Base-by-base conservation (phyloP, 2,797 vertebrate species). In the Enteromius radiatus region DNA sequence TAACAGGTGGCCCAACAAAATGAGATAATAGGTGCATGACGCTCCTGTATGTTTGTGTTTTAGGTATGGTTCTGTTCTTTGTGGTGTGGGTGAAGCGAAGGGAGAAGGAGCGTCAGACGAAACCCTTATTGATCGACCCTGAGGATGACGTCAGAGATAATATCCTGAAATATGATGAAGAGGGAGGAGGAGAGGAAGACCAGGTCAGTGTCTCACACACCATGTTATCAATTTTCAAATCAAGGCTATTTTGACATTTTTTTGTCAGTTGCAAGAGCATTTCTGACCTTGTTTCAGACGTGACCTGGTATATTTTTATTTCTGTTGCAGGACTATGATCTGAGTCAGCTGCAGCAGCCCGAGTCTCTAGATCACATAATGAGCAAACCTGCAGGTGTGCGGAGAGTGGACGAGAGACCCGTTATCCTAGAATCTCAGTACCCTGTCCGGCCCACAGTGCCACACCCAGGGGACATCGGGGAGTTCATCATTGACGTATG, bases 91-190 rank as follows among this genome's bases (percentile, higher is more conserved):
- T 98, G 96, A 98, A 96, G 84, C 95, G 97, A 19, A 93, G 97
- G 64, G 98, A 99, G 91, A 98, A 97, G 90, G 98, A 99, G 88
- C 94, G 97, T 0, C 97, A 98, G 89, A 96, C 97, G 0, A 99
- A 99, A 88, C 98, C 99, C 81, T 94, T 99, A 78, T 95, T 99
- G 65, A 99, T 99, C 1, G 98, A 99, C 92, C 98, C 98, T 0
- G 98, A 99, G 91, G 98, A 99, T 0, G 98, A 99, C 0, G 98
- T 99, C 81, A 94, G 98, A 3, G 98, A 99, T 94, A 99, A 99
- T 87, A 99, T 99, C 90, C 95, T 99, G 81, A 99, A 99, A 89
- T 99, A 99, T 0, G 98, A 99, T 0, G 98, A 99, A 87, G 98
- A 99, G 78, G 98, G 98, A 47, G 98, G 98, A 2, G 98, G 98